These are phyloP conservation scores for Caenorhabditis sp. DNA, from an alignment of 2,888 invertebrate genomes.

Conservation along the genomic window DNA sequence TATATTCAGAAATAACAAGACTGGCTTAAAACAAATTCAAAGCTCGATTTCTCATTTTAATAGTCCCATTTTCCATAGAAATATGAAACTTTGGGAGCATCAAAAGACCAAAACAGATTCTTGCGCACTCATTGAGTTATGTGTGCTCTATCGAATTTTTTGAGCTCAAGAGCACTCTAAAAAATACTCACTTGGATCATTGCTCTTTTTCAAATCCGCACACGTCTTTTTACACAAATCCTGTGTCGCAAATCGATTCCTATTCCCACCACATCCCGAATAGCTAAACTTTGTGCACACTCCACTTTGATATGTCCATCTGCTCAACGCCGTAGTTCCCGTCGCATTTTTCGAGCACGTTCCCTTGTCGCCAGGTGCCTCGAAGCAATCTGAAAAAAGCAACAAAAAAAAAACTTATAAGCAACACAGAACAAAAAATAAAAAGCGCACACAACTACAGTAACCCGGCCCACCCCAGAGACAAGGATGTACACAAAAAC, in stretches of 20 bases:
- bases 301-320: slow-evolving; percentile 47
- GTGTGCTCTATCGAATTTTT: too few relatives aligned
- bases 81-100: too few relatives aligned
- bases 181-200: slow-evolving; percentile 37
- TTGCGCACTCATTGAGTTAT: too few relatives aligned
- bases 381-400: slow-evolving; percentile 56
- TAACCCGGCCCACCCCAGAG: not conserved
- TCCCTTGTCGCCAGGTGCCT: slow-evolving; percentile 47
- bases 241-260: slow-evolving; percentile 50
- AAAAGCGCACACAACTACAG: slow-evolving; percentile 2
- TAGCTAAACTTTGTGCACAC: slow-evolving; percentile 38
- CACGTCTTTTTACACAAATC: slow-evolving; percentile 53
- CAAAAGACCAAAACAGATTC: too few relatives aligned
- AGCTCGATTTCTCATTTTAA: too few relatives aligned
- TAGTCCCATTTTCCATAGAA: too few relatives aligned
- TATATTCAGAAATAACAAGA: too few relatives aligned
- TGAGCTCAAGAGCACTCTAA: not conserved
- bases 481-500: not conserved
- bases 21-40: too few relatives aligned
- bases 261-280: slow-evolving; percentile 57
- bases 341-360: slow-evolving; percentile 45
- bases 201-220: slow-evolving; percentile 49
- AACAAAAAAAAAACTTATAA: too few relatives aligned
- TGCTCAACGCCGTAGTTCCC: slow-evolving; percentile 36
- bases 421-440: too few relatives aligned